These are phyloP conservation scores for Danio aesculapii DNA, from an alignment of 2,797 vertebrate genomes.

Conservation along the genomic window DNA sequence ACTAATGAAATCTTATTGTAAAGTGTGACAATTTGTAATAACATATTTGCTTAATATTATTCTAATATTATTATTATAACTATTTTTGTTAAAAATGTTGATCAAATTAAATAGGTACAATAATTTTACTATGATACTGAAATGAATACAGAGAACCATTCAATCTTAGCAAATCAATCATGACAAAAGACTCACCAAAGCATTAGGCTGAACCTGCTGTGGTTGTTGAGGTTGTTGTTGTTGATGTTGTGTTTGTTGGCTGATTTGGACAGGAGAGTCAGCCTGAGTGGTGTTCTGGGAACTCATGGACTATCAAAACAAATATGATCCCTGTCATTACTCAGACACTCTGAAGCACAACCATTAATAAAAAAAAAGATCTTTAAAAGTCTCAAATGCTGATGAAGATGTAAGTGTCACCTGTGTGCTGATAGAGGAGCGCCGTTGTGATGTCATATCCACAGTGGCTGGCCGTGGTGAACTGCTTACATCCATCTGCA, in stretches of 20 bases:
- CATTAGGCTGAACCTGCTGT: constrained; percentile 85
- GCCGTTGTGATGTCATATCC: constrained; percentile 86
- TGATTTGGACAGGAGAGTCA: constrained; percentile 83
- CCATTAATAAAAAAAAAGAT: neutral
- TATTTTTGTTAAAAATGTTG: no score
- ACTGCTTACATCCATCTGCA: constrained; percentile 90
- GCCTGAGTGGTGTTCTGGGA: constrained; percentile 89
- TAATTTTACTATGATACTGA: no score
- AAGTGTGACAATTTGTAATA: no score
- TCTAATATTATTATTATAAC: no score
- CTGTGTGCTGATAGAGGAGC: constrained; percentile 91
- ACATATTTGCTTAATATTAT: no score
- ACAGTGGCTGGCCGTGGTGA: constrained; percentile 86
- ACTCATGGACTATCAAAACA: constrained; percentile 85
- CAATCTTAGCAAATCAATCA: no score
- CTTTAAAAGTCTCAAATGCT: neutral
- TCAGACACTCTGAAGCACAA: neutral
- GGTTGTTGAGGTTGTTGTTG: constrained; percentile 14
- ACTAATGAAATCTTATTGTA: no score
- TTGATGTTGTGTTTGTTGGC: constrained; percentile 63
- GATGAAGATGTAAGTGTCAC: constrained; percentile 69
- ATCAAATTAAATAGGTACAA: no score
- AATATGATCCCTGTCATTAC: constrained; percentile 5
- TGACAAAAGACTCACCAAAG: constrained; percentile 81
- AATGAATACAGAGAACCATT: no score